Base-by-base conservation (phyloP, 2,888 invertebrate species). In the Merodon equestris region DNA sequence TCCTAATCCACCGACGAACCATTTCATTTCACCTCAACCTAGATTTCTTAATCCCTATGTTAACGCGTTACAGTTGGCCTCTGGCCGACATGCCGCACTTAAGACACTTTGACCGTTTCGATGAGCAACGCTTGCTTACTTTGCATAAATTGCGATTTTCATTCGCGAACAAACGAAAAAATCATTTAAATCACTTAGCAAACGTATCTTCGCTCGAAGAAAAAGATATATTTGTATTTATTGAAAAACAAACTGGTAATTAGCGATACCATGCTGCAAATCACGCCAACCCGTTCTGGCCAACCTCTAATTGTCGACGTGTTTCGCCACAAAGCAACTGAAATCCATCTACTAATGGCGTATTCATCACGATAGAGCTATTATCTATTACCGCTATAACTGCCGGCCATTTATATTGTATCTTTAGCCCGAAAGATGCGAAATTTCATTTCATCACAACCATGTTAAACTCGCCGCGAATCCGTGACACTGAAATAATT, bases 351-450 rank as follows among this genome's bases (percentile, higher is more conserved):
- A 36, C 70, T 60, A 60, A 50, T 51, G 67, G 15, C 51, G 54
- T 72, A 57, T 66, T 71, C 60, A 19, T 45, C 67, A 15, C 47
- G 66, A 77, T 72, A 61, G 61, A 72, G 60, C 34, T 47, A 72
- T 72, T 67, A 66, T 51, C 54, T 50, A 61, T 61, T 40, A n/a
- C 38, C 60, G 38, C 64, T 66, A 66, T 66, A 56, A 56, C 51
- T 56, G 42, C 42, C 54, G 40, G 15, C 18, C 54, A n/a, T 19
- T 56, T 9, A n/a, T 50, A 14, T 27, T 3, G n/a, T 36, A n/a
- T n/a, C 14, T 45, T 44, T 10, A 34, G 36, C n/a, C n/a, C n/a
- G n/a, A n/a, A n/a, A n/a, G n/a, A n/a, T n/a, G n/a, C 45, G 9
- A 15, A 48, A 27, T 18, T 48, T 48, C 56, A 57, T 44, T 57